These are phyloP conservation scores for Eristalis intricaria DNA, from an alignment of 2,888 invertebrate genomes.

Conservation along the genomic window DNA sequence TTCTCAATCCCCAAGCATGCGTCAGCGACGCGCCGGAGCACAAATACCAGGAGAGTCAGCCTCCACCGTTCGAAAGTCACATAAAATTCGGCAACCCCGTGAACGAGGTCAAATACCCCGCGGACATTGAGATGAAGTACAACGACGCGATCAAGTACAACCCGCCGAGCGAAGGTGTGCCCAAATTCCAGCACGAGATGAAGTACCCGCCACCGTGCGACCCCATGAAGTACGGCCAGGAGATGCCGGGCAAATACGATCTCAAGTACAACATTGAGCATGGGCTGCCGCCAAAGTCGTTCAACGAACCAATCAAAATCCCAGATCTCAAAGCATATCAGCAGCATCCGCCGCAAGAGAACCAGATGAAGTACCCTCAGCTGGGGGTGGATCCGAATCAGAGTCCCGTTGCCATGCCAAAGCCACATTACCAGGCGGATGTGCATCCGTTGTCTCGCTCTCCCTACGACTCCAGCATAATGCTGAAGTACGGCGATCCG, in stretches of 20 bases:
- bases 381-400: conserved; percentile 57
- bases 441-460: conserved; percentile 79
- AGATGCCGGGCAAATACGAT: conserved; percentile 80
- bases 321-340: conserved; percentile 78
- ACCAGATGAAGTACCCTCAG: conserved; percentile 65
- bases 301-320: conserved; percentile 79
- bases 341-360: conserved; percentile 75
- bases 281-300: conserved; percentile 74
- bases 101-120: conserved; percentile 77
- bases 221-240: conserved; percentile 79
- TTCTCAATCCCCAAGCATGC: conserved; percentile 48
- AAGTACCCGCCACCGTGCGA: conserved; percentile 82
- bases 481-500: conserved; percentile 81
- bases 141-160: conserved; percentile 79
- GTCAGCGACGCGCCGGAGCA: conserved; percentile 55
- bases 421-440: conserved; percentile 80
- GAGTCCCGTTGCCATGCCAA: conserved; percentile 78
- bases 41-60: conserved; percentile 63
- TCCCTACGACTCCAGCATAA: conserved; percentile 79
- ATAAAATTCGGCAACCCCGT: conserved; percentile 71
- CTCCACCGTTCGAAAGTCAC: conserved; percentile 74
- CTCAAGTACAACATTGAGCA: conserved; percentile 81
- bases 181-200: conserved; percentile 79
- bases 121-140: conserved; percentile 80
- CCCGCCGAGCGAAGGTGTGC: conserved; percentile 66